Evolutionary conservation across 53 echinoderm and acorn worm species (phyloP).

Genomic region (Henricia sp.): DNA sequence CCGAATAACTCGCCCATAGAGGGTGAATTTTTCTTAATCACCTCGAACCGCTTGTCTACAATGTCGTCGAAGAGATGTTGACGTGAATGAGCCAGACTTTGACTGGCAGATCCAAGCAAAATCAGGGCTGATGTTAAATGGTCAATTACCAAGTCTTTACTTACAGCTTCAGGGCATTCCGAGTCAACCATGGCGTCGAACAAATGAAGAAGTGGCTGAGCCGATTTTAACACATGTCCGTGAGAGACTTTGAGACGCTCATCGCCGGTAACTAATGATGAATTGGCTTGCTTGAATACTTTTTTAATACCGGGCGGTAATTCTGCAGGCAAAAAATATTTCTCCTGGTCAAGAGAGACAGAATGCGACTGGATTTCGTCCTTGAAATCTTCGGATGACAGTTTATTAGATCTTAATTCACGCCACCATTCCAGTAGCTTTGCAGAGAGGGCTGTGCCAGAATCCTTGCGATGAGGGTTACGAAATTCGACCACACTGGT

Average conservation of each 20-base stretch:
- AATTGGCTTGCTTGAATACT: neutral
- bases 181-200: neutral
- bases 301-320: neutral
- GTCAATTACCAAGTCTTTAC: neutral
- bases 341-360: neutral
- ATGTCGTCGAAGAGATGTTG: constrained; percentile 8
- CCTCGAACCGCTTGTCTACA: constrained; percentile 4
- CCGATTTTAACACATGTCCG: neutral
- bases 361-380: neutral
- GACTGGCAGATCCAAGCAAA: neutral
- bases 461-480: neutral
- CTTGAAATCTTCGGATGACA: neutral
- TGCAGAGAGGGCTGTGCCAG: no score
- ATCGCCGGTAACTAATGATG: neutral
- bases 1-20: neutral
- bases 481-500: neutral
- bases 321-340: neutral
- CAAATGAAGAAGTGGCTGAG: neutral
- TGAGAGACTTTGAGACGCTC: neutral
- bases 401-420: neutral
- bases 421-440: neutral
- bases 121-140: neutral
- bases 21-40: neutral
- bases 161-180: neutral
- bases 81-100: neutral